Conservation (phyloP, 2,113 vertebrate genomes). For the Ellobius talpinus region DNA sequence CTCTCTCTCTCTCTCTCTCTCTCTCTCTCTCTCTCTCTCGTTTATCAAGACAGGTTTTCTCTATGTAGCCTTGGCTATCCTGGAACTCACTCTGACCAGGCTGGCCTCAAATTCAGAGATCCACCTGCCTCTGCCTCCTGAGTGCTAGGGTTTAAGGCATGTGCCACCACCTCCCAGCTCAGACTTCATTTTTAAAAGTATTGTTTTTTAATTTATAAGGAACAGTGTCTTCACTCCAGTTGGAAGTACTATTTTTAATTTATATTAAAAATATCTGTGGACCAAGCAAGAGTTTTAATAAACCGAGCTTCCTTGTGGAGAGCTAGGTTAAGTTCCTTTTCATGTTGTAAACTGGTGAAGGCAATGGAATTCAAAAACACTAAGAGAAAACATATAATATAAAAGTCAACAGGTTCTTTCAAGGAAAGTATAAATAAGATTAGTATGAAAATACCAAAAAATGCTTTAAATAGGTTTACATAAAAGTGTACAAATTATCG, state of each 20-base stretch:
- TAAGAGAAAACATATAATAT: not conserved
- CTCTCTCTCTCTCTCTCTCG: too few species aligned
- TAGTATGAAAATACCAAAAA: not conserved
- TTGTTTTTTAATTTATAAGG: not conserved
- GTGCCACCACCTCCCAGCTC: too few species aligned
- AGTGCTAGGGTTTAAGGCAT: too few species aligned
- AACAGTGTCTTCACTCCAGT: not conserved
- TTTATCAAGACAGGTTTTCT: too few species aligned
- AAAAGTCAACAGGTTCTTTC: not conserved
- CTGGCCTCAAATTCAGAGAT: too few species aligned
- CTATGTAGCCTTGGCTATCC: too few species aligned
- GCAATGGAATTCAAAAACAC: not conserved
- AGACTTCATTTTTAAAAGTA: constrained; percentile 28
- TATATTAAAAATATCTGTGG: not conserved
- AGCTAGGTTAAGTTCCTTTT: fast-evolving
- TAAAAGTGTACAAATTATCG: not conserved
- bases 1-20: too few species aligned
- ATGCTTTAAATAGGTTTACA: not conserved
- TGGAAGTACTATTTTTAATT: not conserved
- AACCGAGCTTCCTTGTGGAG: not conserved
- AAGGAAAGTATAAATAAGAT: not conserved
- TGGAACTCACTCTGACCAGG: too few species aligned
- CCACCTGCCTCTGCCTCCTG: too few species aligned
- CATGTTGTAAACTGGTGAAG: not conserved
- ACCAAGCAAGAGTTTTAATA: not conserved